Percentiles rank a stretch among this genome's conserved stretches.
These are phyloP conservation scores for Oryzias dopingdopingensis DNA, from an alignment of 2,797 vertebrate species.

Conservation along the genomic window DNA sequence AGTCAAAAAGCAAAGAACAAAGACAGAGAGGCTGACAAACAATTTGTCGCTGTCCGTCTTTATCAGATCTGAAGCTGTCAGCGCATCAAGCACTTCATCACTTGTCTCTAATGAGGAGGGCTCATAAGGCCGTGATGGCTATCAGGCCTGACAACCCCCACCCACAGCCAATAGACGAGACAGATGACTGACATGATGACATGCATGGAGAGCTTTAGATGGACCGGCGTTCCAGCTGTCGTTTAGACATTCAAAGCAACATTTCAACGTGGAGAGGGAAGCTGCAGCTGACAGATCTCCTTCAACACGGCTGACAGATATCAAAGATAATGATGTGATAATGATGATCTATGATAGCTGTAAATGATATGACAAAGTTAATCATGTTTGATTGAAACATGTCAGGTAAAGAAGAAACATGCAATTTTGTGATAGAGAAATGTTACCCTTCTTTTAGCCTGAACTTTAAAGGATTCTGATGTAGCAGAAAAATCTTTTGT, in stretches of 20 bases:
- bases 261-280: conserved; percentile 13
- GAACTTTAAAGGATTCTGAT: no score
- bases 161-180: conserved; percentile 37
- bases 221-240: conserved; percentile 12
- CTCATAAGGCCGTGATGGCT: conserved; percentile 44
- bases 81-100: conserved; percentile 32
- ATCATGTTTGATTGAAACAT: no score
- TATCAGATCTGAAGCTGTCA: conserved; percentile 49
- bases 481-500: no score
- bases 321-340: conserved; percentile 29
- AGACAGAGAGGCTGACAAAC: conserved; percentile 34
- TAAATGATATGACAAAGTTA: conserved; percentile 32
- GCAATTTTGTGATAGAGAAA: no score
- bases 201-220: conserved; percentile 12
- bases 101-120: conserved; percentile 39
- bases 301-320: conserved; percentile 21
- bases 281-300: conserved; percentile 29
- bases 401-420: no score
- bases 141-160: conserved; percentile 54
- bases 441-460: no score
- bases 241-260: conserved; percentile 19
- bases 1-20: conserved; percentile 7
- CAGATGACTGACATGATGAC: conserved; percentile 50
- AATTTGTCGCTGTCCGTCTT: conserved; percentile 49
- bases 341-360: conserved; percentile 43